Percentiles rank a stretch among this genome's conserved stretches.
Evolutionary conservation across 2,888 invertebrate species (phyloP).

Genomic region (Bellardia pandia): DNA sequence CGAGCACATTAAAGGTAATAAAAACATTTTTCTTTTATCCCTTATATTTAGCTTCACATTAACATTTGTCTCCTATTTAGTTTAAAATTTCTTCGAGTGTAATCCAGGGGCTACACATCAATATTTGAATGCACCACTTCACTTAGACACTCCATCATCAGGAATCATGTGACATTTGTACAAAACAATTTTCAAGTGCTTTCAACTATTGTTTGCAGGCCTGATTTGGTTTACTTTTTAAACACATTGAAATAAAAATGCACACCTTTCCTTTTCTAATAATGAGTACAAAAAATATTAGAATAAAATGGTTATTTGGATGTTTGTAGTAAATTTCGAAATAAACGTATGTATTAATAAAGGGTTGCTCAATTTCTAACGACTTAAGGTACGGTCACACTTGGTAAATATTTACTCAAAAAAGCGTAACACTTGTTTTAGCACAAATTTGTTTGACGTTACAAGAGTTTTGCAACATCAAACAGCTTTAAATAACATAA

Average conservation of each 20-base stretch:
- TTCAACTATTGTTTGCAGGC: slow-evolving; percentile 22
- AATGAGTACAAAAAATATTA: too few relatives aligned
- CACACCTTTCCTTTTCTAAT: slow-evolving; percentile 29
- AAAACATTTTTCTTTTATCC: not conserved
- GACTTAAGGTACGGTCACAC: too few relatives aligned
- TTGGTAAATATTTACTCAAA: too few relatives aligned
- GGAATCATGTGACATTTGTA: slow-evolving; percentile 48
- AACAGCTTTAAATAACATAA: too few relatives aligned
- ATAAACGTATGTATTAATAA: too few relatives aligned
- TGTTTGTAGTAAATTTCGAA: too few relatives aligned
- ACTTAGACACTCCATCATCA: slow-evolving; percentile 53
- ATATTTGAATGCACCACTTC: slow-evolving; percentile 29
- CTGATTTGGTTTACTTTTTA: not conserved
- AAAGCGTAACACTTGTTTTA: too few relatives aligned
- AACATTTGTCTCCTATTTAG: slow-evolving; percentile 16
- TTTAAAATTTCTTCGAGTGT: not conserved
- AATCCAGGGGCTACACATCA: not conserved
- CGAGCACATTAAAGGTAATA: not conserved
- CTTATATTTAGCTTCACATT: not conserved
- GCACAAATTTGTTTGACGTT: too few relatives aligned
- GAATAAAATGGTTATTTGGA: too few relatives aligned
- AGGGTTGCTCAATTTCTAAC: too few relatives aligned
- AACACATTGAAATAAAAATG: not conserved
- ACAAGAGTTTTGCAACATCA: too few relatives aligned
- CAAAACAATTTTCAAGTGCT: slow-evolving; percentile 42